Conservation (phyloP, 2,797 vertebrate species). For the Gobionotothen gibberifrons region DNA sequence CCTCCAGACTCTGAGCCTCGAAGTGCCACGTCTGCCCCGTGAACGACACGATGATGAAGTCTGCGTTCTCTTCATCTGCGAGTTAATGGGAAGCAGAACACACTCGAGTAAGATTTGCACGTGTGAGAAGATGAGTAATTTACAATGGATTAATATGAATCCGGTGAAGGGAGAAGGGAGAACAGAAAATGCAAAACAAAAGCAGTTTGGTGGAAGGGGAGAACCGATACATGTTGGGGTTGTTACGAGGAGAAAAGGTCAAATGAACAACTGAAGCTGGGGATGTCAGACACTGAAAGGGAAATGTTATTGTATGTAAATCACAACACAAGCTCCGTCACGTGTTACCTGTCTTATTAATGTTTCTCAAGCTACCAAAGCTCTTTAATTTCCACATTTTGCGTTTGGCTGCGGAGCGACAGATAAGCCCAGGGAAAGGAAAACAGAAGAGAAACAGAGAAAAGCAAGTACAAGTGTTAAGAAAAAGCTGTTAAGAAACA, state of each 20-base stretch:
- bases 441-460: slow-evolving; percentile 66
- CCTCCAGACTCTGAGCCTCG: slow-evolving; percentile 93
- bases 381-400: slow-evolving; percentile 99
- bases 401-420: slow-evolving; percentile 92
- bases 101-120: slow-evolving; percentile 1
- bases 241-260: slow-evolving; percentile 14
- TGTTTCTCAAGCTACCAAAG: slow-evolving; percentile 99
- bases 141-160: not conserved
- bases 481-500: slow-evolving; percentile 38
- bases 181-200: slow-evolving; percentile 14
- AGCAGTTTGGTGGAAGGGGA: slow-evolving; percentile 22
- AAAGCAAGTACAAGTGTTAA: slow-evolving; percentile 58
- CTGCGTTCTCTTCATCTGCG: slow-evolving; percentile 93
- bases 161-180: slow-evolving; percentile 2
- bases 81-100: slow-evolving; percentile 10
- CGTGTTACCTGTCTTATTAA: slow-evolving; percentile 99
- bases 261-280: slow-evolving; percentile 17
- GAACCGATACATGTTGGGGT: slow-evolving; percentile 9
- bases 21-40: slow-evolving; percentile 98
- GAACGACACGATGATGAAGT: slow-evolving; percentile 96
- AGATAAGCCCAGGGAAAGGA: slow-evolving; percentile 71
- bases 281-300: slow-evolving; percentile 33
- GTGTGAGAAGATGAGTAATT: fast-evolving
- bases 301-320: slow-evolving; percentile 12
- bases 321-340: slow-evolving; percentile 38